These are phyloP conservation scores for Benitochromis conjunctus DNA, from an alignment of 2,113 vertebrate species.

Conservation along the genomic window DNA sequence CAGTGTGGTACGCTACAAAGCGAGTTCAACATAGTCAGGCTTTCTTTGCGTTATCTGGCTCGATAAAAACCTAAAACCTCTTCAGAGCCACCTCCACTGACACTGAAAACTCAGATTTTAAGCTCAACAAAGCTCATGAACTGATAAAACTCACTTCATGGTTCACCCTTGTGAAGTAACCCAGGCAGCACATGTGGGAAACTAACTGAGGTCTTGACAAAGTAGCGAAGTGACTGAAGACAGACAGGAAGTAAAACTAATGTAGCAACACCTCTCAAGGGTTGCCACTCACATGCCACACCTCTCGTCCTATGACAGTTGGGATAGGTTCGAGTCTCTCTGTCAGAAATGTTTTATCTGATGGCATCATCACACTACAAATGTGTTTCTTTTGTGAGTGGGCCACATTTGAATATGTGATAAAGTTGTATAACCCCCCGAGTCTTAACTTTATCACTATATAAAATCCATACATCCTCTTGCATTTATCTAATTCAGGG, in stretches of 20 bases:
- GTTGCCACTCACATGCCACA: background rate
- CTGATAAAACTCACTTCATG: background rate
- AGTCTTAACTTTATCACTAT: background rate
- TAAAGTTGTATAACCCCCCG: background rate
- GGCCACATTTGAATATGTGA: background rate
- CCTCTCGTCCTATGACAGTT: background rate
- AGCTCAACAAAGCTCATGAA: background rate
- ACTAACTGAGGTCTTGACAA: background rate
- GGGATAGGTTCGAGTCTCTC: background rate
- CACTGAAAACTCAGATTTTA: background rate
- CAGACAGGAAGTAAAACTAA: background rate
- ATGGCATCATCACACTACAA: background rate
- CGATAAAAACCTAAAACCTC: background rate
- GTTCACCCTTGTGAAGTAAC: background rate
- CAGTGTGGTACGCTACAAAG: background rate
- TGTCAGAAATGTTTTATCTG: background rate
- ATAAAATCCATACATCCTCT: background rate
- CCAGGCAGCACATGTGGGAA: background rate
- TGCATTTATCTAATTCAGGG: background rate
- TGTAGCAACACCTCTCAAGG: background rate
- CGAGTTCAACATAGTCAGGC: background rate
- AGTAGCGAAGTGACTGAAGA: background rate
- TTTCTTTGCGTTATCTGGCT: background rate
- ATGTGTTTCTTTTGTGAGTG: background rate
- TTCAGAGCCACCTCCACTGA: background rate